Conservation (phyloP, 1,140 invertebrate genomes). For the Teleopsis dalmanni region DNA sequence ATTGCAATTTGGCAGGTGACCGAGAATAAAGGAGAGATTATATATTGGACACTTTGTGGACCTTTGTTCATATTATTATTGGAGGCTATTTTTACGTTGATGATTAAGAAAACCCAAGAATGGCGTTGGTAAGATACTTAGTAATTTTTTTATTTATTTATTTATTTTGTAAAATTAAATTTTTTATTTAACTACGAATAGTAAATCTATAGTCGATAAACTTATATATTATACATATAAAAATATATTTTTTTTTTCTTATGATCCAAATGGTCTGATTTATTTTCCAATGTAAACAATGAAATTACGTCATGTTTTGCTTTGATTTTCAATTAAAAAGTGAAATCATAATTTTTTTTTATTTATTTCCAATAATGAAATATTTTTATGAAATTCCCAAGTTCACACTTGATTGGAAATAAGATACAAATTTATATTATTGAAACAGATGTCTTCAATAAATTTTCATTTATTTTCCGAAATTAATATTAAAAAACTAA, state of each 20-base stretch:
- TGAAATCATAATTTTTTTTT: conserved; percentile 42
- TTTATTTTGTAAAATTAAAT: not conserved
- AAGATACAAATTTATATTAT: too few relatives aligned
- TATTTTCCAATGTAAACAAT: conserved; percentile 31
- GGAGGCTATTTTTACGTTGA: conserved; percentile 75
- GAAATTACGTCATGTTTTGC: conserved; percentile 32
- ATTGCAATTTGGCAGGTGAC: conserved; percentile 76
- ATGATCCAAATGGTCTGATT: too few relatives aligned
- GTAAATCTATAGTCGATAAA: not conserved
- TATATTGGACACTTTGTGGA: conserved; percentile 69
- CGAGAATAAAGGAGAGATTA: conserved; percentile 59
- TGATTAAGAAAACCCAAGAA: conserved; percentile 76
- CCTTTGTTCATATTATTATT: conserved; percentile 67
- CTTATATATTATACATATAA: not conserved
- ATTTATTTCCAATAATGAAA: too few relatives aligned
- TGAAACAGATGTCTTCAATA: too few relatives aligned
- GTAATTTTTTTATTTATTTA: not conserved
- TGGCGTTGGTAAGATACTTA: conserved; percentile 69
- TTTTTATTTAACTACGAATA: not conserved
- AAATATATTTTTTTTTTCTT: not conserved
- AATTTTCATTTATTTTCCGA: too few relatives aligned
- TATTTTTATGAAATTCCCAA: too few relatives aligned
- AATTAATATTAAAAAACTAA: too few relatives aligned
- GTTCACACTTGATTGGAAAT: too few relatives aligned
- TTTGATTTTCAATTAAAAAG: conserved; percentile 45